Evolutionary conservation across 1,140 invertebrate genomes (phyloP).

Genomic region (Caenorhabditis remanei): DNA sequence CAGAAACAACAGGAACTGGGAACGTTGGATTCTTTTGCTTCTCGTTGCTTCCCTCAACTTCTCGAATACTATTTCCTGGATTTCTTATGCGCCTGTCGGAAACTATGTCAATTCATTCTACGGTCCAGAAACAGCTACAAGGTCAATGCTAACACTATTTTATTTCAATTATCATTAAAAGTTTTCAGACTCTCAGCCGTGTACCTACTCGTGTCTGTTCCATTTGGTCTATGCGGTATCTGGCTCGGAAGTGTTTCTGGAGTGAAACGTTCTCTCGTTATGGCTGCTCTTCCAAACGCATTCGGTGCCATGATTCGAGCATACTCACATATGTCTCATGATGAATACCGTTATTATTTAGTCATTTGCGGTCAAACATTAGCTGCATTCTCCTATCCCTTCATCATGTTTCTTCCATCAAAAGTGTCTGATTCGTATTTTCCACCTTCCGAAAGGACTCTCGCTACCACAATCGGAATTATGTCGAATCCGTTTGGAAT

Average conservation of each 20-base stretch:
- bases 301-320: not conserved
- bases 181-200: not conserved
- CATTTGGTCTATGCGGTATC: not conserved
- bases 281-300: too few species aligned
- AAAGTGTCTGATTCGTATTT: not conserved
- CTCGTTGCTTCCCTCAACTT: not conserved
- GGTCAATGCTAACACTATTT: not conserved
- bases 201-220: not conserved
- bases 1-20: not conserved
- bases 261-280: too few species aligned
- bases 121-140: not conserved
- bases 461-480: not conserved
- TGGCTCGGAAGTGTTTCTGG: too few species aligned
- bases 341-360: not conserved
- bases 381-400: not conserved
- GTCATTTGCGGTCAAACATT: not conserved
- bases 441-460: not conserved
- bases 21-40: not conserved
- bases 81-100: not conserved
- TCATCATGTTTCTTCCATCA: conserved; percentile 25
- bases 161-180: not conserved
- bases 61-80: not conserved
- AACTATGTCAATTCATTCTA: conserved; percentile 14
- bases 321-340: not conserved
- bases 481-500: not conserved